A percentile compares a stretch with the other conserved stretches of the same genome.
phyloP scores from a whole-genome alignment of 2,797 vertebrate species.

The Coilia nasus region DNA sequence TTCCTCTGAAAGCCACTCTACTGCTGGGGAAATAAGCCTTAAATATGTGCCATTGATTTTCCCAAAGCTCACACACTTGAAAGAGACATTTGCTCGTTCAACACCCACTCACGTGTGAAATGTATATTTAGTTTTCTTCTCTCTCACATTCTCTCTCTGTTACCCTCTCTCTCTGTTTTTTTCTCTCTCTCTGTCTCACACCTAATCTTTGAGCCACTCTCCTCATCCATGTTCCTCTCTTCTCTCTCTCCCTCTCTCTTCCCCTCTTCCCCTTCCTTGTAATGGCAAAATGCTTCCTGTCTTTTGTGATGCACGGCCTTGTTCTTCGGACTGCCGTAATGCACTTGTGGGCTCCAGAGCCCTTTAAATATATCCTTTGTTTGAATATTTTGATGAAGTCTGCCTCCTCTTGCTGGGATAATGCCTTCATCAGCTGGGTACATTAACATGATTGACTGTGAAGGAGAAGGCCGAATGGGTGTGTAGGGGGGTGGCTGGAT shows the following conservation, averaged over 20 bases:
- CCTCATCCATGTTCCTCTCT: background rate
- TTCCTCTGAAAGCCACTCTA: background rate
- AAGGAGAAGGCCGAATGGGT: background rate
- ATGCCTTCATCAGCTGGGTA: constrained; percentile 61
- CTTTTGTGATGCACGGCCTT: constrained; percentile 52
- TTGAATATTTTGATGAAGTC: constrained; percentile 70
- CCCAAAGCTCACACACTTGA: constrained; percentile 64
- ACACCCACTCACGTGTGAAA: constrained; percentile 23
- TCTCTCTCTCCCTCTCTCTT: background rate
- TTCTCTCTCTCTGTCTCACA: constrained; percentile 6
- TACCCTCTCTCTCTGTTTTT: background rate
- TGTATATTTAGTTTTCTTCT: constrained; percentile 17
- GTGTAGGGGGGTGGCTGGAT: too few relatives aligned
- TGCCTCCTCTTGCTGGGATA: constrained; percentile 49
- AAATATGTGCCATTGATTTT: constrained; percentile 26
- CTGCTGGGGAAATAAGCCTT: constrained; percentile 10
- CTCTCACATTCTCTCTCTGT: background rate
- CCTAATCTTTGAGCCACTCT: background rate
- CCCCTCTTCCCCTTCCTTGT: background rate
- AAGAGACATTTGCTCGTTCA: constrained; percentile 64
- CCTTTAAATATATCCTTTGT: constrained; percentile 59
- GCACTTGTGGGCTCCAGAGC: constrained; percentile 44
- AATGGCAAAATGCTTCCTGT: constrained; percentile 52
- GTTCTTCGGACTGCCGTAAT: constrained; percentile 1
- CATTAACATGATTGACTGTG: constrained; percentile 46